Base-by-base conservation (phyloP, 1,140 invertebrate species). In the Philopotamus ludificatus region DNA sequence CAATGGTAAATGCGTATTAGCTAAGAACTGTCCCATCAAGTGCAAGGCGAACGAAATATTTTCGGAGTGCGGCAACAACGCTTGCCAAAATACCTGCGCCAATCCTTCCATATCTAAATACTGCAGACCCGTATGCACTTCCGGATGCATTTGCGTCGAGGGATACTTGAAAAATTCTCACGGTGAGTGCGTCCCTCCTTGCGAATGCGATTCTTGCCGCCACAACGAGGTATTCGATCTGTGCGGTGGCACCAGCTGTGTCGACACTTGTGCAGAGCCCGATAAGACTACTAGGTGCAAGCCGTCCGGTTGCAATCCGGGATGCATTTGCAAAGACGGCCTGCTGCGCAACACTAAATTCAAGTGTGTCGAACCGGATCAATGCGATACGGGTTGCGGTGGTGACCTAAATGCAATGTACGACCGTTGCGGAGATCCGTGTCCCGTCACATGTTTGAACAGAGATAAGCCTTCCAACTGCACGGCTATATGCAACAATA, bases 81-180 rank as follows among this genome's bases (percentile, higher is more conserved):
- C 54, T 22, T 68, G 66, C 41, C 61, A 60, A 64, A 54, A 44
- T 16, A 54, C 49, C 3, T 67, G 66, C 42, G 20, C 1, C 1
- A 61, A 61, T 61, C 58, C 58, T 7, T 26, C 28, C 7, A 8
- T 49, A 9, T 8, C 58, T 7, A 8, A 1, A 3, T 18, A 2
- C 10, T 61, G 58, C 22, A 23, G 25, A 7, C 26, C 16, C 3
- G 9, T 7, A 0, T 76, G 74, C 23, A 60, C 9, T 1, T 20
- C 57, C 4, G 64, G 64, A 12, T 66, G 64, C 22, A 61, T 66
- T 7, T 66, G 64, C 25, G 9, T 10, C 0, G 61, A 63, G 7
- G 66, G 66, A 26, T 60, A 42, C 12, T 28, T 68, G 23, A 63
- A 55, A n/a, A 64, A 68, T 55, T 28, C 66, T 3, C 53, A 63